phyloP scores from a whole-genome alignment of 2,888 invertebrate genomes.

The Plagodis dolabraria region DNA sequence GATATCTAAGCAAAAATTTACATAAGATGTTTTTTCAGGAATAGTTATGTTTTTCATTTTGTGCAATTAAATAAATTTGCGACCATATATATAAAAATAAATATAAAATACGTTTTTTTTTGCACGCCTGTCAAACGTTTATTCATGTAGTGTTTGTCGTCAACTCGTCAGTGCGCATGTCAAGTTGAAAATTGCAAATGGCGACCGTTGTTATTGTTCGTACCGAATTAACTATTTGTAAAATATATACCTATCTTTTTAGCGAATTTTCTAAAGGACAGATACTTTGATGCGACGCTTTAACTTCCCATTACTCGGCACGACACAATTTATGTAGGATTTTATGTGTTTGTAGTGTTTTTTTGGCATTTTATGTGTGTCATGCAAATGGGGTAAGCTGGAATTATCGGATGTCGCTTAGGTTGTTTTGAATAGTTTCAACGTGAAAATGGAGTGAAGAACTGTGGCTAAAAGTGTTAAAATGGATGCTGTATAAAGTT shows the following conservation, averaged over 20 bases:
- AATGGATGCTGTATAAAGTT: conserved; percentile 77
- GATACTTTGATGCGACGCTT: conserved; percentile 81
- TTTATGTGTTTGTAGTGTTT: conserved; percentile 83
- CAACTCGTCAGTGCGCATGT: conserved; percentile 87
- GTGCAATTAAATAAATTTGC: too few species aligned
- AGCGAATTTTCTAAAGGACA: conserved; percentile 85
- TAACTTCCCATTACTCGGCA: conserved; percentile 79
- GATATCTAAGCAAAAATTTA: too few species aligned
- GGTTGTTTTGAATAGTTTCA: conserved; percentile 85
- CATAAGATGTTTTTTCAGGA: too few species aligned
- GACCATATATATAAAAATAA: too few species aligned
- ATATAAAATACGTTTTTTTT: neutral
- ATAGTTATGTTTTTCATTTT: too few species aligned
- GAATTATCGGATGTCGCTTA: conserved; percentile 85
- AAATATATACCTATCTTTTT: conserved; percentile 88
- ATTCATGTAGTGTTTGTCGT: conserved; percentile 74
- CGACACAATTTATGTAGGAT: conserved; percentile 80
- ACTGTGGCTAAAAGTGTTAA: conserved; percentile 75
- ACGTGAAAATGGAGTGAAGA: conserved; percentile 79
- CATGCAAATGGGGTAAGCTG: conserved; percentile 90
- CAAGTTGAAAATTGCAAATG: conserved; percentile 97
- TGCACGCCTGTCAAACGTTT: conserved; percentile 61
- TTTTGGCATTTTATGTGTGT: conserved; percentile 88
- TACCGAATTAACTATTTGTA: conserved; percentile 92
- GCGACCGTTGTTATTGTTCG: conserved; percentile 99